Conservation (phyloP, 1,140 invertebrate genomes). For the Amyelois transitella region DNA sequence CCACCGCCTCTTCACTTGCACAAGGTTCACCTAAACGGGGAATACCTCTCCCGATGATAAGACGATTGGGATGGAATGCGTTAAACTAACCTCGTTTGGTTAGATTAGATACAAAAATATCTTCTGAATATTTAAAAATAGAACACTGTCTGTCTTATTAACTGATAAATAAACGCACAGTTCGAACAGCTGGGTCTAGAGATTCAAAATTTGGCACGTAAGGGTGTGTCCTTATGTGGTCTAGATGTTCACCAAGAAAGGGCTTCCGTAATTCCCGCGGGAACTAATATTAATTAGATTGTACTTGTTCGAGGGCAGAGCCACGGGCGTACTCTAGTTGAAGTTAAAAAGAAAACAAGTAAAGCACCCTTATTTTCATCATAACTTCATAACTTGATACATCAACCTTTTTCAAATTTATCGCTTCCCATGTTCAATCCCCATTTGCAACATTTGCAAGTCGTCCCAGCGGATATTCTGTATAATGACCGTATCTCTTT, state of each 20-base stretch:
- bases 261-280: too few relatives aligned
- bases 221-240: too few relatives aligned
- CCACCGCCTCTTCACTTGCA: constrained; percentile 49
- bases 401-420: neutral
- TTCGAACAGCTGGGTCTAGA: too few relatives aligned
- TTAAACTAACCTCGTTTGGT: neutral
- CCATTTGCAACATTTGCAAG: neutral
- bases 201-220: too few relatives aligned
- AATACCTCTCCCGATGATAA: constrained; percentile 30
- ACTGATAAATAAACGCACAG: too few relatives aligned
- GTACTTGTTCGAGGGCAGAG: too few relatives aligned
- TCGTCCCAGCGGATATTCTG: neutral
- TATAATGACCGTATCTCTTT: neutral
- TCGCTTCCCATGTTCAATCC: neutral
- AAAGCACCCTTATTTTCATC: constrained; percentile 7
- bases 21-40: constrained; percentile 36
- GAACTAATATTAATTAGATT: too few relatives aligned
- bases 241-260: too few relatives aligned
- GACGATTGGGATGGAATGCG: neutral
- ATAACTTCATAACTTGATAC: neutral
- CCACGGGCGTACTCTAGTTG: too few relatives aligned
- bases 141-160: too few relatives aligned
- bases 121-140: neutral
- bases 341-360: neutral
- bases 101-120: neutral